These are phyloP conservation scores for Microplitis deprimator DNA, from an alignment of 2,888 invertebrate species.

Conservation along the genomic window DNA sequence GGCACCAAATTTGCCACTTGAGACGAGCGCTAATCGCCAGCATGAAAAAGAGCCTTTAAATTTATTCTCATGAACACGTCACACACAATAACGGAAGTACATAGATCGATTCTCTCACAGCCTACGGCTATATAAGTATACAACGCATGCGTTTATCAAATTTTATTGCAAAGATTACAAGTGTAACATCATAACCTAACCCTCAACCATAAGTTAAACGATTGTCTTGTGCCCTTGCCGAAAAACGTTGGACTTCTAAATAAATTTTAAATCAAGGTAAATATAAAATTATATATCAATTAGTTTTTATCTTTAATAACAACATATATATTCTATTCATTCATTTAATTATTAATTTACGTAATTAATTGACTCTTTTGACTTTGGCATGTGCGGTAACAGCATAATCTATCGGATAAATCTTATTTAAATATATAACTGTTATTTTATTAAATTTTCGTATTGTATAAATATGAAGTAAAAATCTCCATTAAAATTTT, in stretches of 20 bases:
- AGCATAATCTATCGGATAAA: background rate
- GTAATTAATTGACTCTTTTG: background rate
- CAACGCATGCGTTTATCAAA: background rate
- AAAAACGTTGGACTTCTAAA: background rate
- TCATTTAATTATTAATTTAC: background rate
- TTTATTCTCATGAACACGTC: background rate
- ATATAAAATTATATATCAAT: background rate
- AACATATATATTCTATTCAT: background rate
- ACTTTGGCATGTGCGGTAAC: background rate
- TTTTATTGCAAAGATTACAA: background rate
- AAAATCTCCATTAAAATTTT: background rate
- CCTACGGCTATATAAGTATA: background rate
- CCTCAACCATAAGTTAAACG: background rate
- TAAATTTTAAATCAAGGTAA: background rate
- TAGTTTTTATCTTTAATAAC: background rate
- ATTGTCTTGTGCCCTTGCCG: background rate
- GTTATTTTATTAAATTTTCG: no score
- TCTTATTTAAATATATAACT: background rate
- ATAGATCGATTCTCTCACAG: background rate
- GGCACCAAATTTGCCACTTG: no score
- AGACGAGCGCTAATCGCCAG: no score
- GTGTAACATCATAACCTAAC: background rate
- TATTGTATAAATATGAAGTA: no score
- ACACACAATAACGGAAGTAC: background rate
- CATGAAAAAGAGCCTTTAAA: background rate